A percentile compares a stretch with the other conserved stretches of the same genome.
phyloP scores from a whole-genome alignment of 1,140 invertebrate genomes.

The Drosophila burlai region DNA sequence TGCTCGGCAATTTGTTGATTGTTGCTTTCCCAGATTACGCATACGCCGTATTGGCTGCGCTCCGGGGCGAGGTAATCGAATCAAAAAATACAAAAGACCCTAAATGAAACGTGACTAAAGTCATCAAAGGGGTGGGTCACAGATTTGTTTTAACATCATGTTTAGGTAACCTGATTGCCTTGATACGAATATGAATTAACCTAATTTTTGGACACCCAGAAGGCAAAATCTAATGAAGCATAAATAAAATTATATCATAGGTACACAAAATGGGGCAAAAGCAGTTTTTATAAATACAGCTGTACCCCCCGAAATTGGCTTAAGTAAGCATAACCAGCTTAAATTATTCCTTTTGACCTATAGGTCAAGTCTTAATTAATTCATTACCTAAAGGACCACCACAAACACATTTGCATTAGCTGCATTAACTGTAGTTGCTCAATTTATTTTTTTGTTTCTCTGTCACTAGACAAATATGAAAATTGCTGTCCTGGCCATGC shows the following conservation, averaged over 20 bases:
- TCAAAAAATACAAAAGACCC: constrained; percentile 1
- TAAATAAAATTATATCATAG: background rate
- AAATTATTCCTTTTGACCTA: background rate
- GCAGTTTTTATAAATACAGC: accelerated
- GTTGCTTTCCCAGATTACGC: constrained; percentile 28
- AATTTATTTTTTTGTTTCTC: constrained; percentile 6
- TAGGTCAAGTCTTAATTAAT: constrained; percentile 1
- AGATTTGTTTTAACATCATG: background rate
- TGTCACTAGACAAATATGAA: constrained; percentile 45
- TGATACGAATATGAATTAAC: background rate
- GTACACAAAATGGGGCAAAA: background rate
- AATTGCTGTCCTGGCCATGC: constrained; percentile 38
- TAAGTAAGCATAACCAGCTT: background rate
- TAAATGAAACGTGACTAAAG: constrained; percentile 19
- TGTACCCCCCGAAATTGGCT: background rate
- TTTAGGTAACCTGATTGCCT: background rate
- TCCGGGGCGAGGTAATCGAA: constrained; percentile 1
- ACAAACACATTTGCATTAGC: constrained; percentile 13
- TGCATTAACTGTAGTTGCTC: background rate
- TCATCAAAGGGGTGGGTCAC: background rate
- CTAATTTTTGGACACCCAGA: too few species aligned
- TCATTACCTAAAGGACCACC: constrained; percentile 7
- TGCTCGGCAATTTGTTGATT: constrained; percentile 45
- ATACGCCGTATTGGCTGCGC: constrained; percentile 33
- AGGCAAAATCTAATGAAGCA: too few species aligned